Evolutionary conservation across 2,797 vertebrate species (phyloP).

Genomic region (Astyanax mexicanus): DNA sequence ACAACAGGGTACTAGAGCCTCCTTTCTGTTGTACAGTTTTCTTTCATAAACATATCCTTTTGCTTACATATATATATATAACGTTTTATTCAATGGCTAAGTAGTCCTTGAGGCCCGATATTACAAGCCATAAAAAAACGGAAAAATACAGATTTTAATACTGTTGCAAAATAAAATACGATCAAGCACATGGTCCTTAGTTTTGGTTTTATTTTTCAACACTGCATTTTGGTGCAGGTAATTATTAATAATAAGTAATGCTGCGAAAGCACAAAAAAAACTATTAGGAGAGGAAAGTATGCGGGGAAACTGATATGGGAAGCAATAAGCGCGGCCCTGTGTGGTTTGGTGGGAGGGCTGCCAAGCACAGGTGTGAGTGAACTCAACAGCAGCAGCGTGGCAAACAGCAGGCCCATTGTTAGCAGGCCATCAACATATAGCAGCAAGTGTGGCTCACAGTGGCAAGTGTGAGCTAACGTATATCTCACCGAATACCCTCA

Average conservation of each 20-base stretch:
- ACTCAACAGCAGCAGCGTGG: slow-evolving; percentile 67
- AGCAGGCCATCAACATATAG: slow-evolving; percentile 59
- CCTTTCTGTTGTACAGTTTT: no score
- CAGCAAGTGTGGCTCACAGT: slow-evolving; percentile 70
- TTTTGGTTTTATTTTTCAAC: not conserved
- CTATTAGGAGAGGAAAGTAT: slow-evolving; percentile 36
- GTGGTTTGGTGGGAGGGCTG: slow-evolving; percentile 52
- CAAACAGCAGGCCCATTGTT: slow-evolving; percentile 81
- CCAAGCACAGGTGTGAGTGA: slow-evolving; percentile 81
- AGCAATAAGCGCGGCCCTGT: slow-evolving; percentile 47
- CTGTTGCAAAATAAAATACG: not conserved
- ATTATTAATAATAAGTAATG: slow-evolving; percentile 33
- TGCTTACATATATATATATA: no score
- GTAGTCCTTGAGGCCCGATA: no score
- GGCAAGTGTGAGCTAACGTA: slow-evolving; percentile 69
- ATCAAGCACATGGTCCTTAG: not conserved
- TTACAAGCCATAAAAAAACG: no score
- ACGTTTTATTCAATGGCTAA: no score
- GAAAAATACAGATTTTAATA: no score
- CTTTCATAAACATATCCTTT: no score
- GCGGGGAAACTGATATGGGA: slow-evolving; percentile 70
- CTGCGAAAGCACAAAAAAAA: not conserved
- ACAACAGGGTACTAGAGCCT: no score
- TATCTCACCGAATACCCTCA: slow-evolving; percentile 67
- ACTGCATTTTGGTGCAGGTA: not conserved